Percentiles rank a stretch among this genome's conserved stretches.
Evolutionary conservation across 2,888 invertebrate species (phyloP).

Genomic region (Epinotia nisella): DNA sequence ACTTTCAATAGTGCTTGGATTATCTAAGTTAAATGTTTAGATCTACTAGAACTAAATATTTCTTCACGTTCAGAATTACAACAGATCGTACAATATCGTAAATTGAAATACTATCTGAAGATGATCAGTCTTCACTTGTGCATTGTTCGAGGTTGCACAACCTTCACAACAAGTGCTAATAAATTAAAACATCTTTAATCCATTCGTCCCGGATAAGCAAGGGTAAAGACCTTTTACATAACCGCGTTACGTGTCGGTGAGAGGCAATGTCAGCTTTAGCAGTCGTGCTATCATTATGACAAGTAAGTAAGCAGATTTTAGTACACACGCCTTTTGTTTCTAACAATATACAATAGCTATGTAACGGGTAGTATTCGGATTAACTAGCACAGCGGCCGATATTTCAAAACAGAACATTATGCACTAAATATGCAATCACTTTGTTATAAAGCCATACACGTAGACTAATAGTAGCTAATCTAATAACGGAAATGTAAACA

Average conservation of each 20-base stretch:
- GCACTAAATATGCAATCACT: background rate
- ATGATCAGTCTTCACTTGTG: constrained; percentile 56
- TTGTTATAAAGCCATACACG: background rate
- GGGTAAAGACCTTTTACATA: constrained; percentile 84
- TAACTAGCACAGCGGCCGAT: constrained; percentile 3
- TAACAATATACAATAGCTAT: constrained; percentile 28
- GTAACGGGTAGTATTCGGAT: constrained; percentile 18
- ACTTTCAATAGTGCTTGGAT: background rate
- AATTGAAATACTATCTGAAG: constrained; percentile 65
- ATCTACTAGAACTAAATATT: background rate
- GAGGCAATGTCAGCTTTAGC: constrained; percentile 81
- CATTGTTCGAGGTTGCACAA: constrained; percentile 66
- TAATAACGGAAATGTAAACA: background rate
- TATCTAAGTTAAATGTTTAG: too few species aligned
- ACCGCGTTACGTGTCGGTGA: constrained; percentile 78
- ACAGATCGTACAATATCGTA: constrained; percentile 52
- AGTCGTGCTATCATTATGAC: constrained; percentile 68
- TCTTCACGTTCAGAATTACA: background rate
- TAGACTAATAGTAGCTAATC: background rate
- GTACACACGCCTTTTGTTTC: constrained; percentile 54
- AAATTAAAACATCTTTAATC: constrained; percentile 79
- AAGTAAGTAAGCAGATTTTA: constrained; percentile 63
- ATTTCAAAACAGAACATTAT: constrained; percentile 5
- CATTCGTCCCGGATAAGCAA: constrained; percentile 80
- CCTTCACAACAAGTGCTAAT: constrained; percentile 67